Percentiles rank a stretch among this genome's conserved stretches.
Conservation (phyloP, 1,140 invertebrate genomes). For the Lerema accius region DNA sequence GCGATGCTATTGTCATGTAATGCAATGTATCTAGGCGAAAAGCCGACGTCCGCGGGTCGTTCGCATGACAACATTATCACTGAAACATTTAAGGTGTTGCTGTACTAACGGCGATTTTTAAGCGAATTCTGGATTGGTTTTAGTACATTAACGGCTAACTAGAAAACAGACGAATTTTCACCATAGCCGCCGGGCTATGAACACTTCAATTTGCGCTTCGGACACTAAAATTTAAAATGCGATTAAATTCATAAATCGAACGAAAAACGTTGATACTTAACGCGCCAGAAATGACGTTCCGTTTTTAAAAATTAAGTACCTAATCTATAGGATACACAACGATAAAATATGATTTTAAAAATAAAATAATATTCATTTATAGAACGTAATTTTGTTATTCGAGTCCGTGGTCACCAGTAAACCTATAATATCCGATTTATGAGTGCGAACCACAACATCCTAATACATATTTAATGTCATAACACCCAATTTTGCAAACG, state of each 20-base stretch:
- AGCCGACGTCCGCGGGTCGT: slow-evolving; percentile 55
- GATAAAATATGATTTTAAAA: no score
- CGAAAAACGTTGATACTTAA: no score
- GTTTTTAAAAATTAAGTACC: no score
- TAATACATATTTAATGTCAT: slow-evolving; percentile 14
- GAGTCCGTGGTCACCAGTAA: slow-evolving; percentile 1
- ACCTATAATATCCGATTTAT: slow-evolving; percentile 1
- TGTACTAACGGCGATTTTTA: not conserved
- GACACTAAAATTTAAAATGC: no score
- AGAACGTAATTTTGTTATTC: no score
- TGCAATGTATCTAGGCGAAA: slow-evolving; percentile 67
- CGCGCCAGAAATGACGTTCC: no score
- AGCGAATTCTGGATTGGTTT: not conserved
- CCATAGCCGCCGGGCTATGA: no score
- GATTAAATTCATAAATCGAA: no score
- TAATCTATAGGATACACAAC: no score
- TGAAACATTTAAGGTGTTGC: slow-evolving; percentile 20
- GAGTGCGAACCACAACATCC: slow-evolving; percentile 9
- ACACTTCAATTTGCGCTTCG: no score
- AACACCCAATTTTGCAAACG: slow-evolving; percentile 5
- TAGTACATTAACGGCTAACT: no score
- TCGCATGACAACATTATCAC: slow-evolving; percentile 46
- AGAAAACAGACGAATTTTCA: no score
- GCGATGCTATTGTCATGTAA: slow-evolving; percentile 52
- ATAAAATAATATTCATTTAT: not conserved